Conservation (phyloP, 2,113 vertebrate species). For the Theristicus caerulescens region DNA sequence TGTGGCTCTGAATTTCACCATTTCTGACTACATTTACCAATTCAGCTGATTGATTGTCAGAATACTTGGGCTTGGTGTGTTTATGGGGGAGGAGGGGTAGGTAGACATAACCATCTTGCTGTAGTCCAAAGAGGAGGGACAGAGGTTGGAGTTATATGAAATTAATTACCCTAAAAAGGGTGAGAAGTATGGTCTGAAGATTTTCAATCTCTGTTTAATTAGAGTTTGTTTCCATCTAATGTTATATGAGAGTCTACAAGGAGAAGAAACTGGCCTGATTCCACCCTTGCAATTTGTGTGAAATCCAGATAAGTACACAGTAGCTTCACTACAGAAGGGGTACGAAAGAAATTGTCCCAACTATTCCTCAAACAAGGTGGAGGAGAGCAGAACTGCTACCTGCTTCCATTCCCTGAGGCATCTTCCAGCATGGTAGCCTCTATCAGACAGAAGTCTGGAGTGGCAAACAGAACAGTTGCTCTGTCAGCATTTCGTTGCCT, state of each 20-base stretch:
- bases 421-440: neutral
- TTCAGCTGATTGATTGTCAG: neutral
- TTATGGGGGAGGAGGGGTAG: neutral
- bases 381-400: neutral
- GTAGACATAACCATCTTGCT: neutral
- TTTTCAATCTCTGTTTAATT: neutral
- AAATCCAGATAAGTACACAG: neutral
- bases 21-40: neutral
- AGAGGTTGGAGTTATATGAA: neutral
- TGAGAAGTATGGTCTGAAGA: neutral
- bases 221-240: neutral
- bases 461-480: neutral
- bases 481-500: neutral
- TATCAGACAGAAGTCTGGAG: neutral
- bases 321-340: neutral
- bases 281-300: neutral
- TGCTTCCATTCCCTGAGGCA: neutral
- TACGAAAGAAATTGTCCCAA: neutral
- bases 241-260: neutral
- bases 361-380: neutral
- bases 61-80: neutral
- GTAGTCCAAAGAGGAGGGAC: neutral
- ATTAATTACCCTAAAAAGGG: neutral
- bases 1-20: neutral
- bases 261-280: neutral